A percentile compares a stretch with the other conserved stretches of the same genome.
Conservation (phyloP, 2,113 vertebrate species). For the Pygoscelis adeliae region DNA sequence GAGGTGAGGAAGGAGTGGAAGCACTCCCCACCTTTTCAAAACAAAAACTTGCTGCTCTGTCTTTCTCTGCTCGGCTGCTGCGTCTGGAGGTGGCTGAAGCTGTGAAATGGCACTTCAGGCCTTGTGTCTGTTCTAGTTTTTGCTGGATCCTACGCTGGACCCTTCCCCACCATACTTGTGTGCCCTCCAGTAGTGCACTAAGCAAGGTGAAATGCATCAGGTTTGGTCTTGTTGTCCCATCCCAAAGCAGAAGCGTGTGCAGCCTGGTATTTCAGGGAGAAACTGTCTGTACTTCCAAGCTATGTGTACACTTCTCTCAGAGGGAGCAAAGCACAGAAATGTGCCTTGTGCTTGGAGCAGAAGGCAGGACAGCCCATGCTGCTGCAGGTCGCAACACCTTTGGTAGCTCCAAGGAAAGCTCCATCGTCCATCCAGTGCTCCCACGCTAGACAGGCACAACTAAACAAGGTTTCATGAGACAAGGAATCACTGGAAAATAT, state of each 20-base stretch:
- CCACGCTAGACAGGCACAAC: rapidly evolving
- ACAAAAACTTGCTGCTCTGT: neutral
- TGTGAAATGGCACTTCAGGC: neutral
- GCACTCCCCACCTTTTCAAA: neutral
- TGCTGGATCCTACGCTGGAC: rapidly evolving
- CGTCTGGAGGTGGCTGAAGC: neutral
- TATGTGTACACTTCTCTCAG: neutral
- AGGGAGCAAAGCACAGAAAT: neutral
- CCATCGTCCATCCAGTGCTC: neutral
- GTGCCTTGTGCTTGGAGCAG: neutral
- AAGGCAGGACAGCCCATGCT: neutral
- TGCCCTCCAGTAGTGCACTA: neutral
- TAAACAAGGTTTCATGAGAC: neutral
- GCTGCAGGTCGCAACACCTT: neutral
- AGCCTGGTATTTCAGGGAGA: neutral
- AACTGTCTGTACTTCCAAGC: neutral
- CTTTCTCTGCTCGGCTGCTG: neutral
- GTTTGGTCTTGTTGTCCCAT: neutral
- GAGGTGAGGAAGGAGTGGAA: neutral
- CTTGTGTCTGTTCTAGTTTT: neutral
- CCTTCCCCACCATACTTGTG: too few species aligned
- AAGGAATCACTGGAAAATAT: neutral
- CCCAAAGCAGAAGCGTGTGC: neutral
- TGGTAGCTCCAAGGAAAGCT: neutral
- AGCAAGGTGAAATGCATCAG: neutral